Base-by-base conservation (phyloP, 2,888 invertebrate species). In the Cyaniris semiargus region DNA sequence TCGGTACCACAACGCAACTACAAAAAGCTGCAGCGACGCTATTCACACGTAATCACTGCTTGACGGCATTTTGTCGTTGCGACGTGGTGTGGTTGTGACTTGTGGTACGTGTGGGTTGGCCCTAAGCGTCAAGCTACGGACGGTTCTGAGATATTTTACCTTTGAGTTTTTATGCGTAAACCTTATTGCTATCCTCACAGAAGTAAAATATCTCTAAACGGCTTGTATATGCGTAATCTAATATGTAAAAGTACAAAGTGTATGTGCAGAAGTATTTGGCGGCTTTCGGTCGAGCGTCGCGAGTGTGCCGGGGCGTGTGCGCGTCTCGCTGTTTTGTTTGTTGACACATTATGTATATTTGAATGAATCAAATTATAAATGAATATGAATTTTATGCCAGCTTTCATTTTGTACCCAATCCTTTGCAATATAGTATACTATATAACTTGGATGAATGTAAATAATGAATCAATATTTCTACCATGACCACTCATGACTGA, bases 341-440 rank as follows among this genome's bases (percentile, higher is more conserved):
- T 94, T 93, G 92, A 93, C 91, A 94, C 93, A 93, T 92, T 89
- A 90, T 92, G 93, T 93, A 93, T 93, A 93, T 92, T 93, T 92
- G 93, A 93, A 93, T 91, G 92, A 94, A 93, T 94, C 92, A 94
- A 93, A 94, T 93, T 93, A 94, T 93, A 94, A 91, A 90, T 93
- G 90, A 91, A 90, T 90, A 91, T 91, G 91, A 94, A 94, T 93
- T 93, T 93, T 89, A 91, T 80, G 76, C 72, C 80, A 82, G 76
- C 79, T 86, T 86, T 88, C 82, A 87, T 88, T 89, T 85, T 77
- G 60, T 79, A 77, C 78, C 71, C 10, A 4, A n/a, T 71, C 18
- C 71, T 60, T 13, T 60, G 23, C 21, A 6, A 23, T 60, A 5
- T 8, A 58, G 8, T 7, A 58, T 21, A 13, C 3, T 13, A 27